phyloP scores from a whole-genome alignment of 1,140 invertebrate genomes.

The Steinernema khuongi region DNA sequence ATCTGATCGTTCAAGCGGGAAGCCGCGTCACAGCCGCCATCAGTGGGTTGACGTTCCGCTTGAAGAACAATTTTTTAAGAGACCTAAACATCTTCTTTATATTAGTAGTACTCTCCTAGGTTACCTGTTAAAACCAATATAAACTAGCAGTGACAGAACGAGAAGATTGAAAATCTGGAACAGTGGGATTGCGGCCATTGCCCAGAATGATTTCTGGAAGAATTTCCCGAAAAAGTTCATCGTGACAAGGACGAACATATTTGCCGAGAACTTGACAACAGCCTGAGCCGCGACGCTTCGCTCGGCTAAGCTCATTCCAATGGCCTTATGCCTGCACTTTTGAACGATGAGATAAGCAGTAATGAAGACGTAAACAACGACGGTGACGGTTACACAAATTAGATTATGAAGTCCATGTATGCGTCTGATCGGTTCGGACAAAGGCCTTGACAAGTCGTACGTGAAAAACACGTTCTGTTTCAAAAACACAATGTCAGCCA shows the following conservation, averaged over 20 bases:
- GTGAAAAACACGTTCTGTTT: background rate
- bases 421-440: background rate
- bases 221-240: background rate
- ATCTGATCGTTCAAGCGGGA: too few relatives aligned
- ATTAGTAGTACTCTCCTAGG: background rate
- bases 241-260: background rate
- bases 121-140: background rate
- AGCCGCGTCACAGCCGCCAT: too few relatives aligned
- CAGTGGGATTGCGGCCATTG: background rate
- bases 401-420: background rate
- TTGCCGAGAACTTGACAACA: background rate
- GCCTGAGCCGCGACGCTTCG: background rate
- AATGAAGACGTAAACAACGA: background rate
- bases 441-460: background rate
- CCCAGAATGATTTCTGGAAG: background rate
- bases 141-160: background rate
- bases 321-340: background rate
- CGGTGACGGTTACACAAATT: background rate
- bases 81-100: background rate
- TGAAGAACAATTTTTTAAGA: background rate
- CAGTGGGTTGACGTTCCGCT: background rate
- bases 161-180: constrained; percentile 4
- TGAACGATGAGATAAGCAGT: background rate
- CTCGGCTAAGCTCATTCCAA: background rate
- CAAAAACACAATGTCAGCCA: background rate